Evolutionary conservation across 2,888 invertebrate genomes (phyloP).

Genomic region (Trichopoda pennipes): DNA sequence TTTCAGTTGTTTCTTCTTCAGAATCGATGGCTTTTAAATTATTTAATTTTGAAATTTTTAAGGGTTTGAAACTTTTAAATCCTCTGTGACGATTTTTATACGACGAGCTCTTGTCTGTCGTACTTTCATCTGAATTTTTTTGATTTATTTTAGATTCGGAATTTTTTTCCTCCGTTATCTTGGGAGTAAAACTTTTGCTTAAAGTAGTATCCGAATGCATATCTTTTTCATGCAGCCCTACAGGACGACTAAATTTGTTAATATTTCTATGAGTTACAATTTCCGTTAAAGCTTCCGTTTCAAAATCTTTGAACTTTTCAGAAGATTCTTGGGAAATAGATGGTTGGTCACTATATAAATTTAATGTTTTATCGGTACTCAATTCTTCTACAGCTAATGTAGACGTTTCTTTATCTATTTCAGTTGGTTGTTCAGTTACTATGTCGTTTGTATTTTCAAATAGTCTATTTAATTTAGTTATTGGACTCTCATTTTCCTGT

Average conservation of each 20-base stretch:
- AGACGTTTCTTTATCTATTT: neutral
- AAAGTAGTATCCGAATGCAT: too few relatives aligned
- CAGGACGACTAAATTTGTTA: constrained; percentile 10
- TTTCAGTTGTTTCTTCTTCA: neutral
- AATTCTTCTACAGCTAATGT: neutral
- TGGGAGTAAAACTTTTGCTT: neutral
- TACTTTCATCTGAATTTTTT: neutral
- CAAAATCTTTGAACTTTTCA: too few relatives aligned
- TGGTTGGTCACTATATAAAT: too few relatives aligned
- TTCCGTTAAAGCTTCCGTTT: neutral
- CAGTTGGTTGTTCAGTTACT: neutral
- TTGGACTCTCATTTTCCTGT: neutral
- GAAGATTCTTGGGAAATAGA: too few relatives aligned
- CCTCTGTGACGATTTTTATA: neutral
- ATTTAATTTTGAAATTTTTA: constrained; percentile 37
- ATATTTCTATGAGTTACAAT: neutral
- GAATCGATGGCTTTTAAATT: neutral
- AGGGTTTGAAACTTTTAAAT: constrained; percentile 6
- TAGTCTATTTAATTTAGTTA: too few relatives aligned
- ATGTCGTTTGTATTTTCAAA: too few relatives aligned
- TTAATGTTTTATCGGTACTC: too few relatives aligned
- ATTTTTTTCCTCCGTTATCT: neutral
- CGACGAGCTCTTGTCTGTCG: neutral
- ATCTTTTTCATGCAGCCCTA: constrained; percentile 7
- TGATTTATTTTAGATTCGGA: neutral